Base-by-base conservation (phyloP, 2,797 vertebrate genomes). In the Falco concolor region DNA sequence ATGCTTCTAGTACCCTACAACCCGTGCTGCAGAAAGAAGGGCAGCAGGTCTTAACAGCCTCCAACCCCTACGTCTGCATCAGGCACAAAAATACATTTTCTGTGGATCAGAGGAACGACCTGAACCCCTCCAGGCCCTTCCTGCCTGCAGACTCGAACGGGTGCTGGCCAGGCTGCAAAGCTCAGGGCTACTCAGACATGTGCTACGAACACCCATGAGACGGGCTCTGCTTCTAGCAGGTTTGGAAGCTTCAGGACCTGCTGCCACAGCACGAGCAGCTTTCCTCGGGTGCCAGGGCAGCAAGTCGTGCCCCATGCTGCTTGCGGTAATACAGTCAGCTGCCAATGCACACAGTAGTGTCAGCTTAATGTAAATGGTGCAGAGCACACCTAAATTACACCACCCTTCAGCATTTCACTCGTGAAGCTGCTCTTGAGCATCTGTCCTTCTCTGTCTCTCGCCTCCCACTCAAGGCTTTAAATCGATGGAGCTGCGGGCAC, bases 301-400 rank as follows among this genome's bases (percentile, higher is more conserved):
- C 44, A 83, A 73, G 80, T 30, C 68, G 34, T 0, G 0, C 38
- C 63, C 68, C 61, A 25, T 25, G 28, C 67, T 42, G 54, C 70
- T 49, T 0, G 0, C 50, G 60, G 27, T 25, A 34, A 80, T 6
- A 7, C 16, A 36, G 69, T 68, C 56, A 78, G 74, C 49, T n/a
- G 53, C 40, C 67, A 82, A 15, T 0, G 8, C 53, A 50, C 49
- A 38, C 1, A 1, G 24, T 10, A 28, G 50, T 3, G 15, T 15
- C 52, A 84, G 28, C 4, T 13, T 13, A 44, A 42, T 6, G 27
- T 21, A 45, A 81, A 44, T 6, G 70, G 36, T 18, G 17, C 47
- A 72, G 30, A 72, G 50, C 59, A 79, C 59, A 75, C 85, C 57
- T 54, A 22, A 67, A n/a, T 50, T 27, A 84, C 74, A 75, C 11